Conservation (phyloP, 2,113 vertebrate species). For the Microcebus murinus region DNA sequence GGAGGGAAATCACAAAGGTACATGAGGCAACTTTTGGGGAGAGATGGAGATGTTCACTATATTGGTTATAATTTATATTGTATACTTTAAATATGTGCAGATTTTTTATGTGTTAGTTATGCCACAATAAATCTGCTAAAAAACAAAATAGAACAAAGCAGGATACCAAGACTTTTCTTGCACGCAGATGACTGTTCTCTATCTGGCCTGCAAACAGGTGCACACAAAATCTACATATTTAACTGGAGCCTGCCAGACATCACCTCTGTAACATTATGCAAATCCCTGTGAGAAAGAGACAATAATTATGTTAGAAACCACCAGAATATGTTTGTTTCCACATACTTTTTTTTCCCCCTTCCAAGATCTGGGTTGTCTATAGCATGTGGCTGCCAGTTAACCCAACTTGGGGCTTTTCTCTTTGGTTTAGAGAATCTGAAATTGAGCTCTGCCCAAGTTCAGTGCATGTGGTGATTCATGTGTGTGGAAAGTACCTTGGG, state of each 20-base stretch:
- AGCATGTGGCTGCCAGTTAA: conserved; percentile 36
- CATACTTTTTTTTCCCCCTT: background rate
- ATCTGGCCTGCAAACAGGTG: background rate
- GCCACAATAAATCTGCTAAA: background rate
- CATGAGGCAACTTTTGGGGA: background rate
- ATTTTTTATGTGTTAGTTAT: background rate
- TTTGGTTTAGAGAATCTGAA: conserved; percentile 60
- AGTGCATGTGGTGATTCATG: background rate
- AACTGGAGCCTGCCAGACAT: background rate
- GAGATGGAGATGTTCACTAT: background rate
- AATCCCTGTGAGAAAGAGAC: background rate
- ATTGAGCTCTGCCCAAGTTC: background rate
- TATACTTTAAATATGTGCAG: background rate
- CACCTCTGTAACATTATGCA: background rate
- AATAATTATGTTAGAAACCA: conserved; percentile 6
- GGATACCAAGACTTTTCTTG: background rate
- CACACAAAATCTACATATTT: background rate
- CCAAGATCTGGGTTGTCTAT: background rate
- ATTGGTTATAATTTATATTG: accelerated
- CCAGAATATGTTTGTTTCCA: background rate
- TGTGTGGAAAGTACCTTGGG: conserved; percentile 61
- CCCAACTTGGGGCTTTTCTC: conserved; percentile 63
- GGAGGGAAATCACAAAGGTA: background rate
- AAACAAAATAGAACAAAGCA: background rate
- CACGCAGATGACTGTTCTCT: background rate